These are phyloP conservation scores for Valencia hispanica DNA, from an alignment of 2,797 vertebrate genomes.

Conservation along the genomic window DNA sequence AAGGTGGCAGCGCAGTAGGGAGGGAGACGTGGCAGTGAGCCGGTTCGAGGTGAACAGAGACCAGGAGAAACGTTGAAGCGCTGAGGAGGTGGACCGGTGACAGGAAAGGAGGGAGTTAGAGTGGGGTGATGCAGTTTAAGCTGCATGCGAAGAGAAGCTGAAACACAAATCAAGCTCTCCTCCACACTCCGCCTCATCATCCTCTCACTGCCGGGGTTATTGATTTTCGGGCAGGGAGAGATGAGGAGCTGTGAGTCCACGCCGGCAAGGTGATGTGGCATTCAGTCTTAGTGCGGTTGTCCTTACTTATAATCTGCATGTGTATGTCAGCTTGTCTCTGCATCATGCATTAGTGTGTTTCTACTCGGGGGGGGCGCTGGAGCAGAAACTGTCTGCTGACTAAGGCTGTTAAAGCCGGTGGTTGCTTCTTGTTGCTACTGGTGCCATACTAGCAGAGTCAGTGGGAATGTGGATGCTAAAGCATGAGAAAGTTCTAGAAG, in stretches of 20 bases:
- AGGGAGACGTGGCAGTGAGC: constrained; percentile 20
- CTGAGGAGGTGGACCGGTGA: constrained; percentile 40
- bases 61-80: constrained; percentile 31
- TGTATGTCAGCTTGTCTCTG: constrained; percentile 26
- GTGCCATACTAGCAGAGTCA: constrained; percentile 7
- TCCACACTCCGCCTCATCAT: constrained; percentile 24
- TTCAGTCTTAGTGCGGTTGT: constrained; percentile 53
- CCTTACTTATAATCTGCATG: constrained; percentile 44
- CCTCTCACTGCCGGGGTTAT: constrained; percentile 50
- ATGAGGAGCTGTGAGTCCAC: constrained; percentile 59
- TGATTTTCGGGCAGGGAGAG: constrained; percentile 63
- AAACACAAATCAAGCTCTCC: constrained; percentile 57
- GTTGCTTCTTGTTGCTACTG: constrained; percentile 13
- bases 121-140: constrained; percentile 34
- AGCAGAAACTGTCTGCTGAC: constrained; percentile 7
- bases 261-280: constrained; percentile 62
- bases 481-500: constrained; percentile 54
- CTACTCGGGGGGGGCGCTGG: constrained; percentile 8
- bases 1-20: constrained; percentile 44
- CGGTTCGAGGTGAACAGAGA: constrained; percentile 21
- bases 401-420: constrained; percentile 15
- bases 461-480: constrained; percentile 9
- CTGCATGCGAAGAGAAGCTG: constrained; percentile 53
- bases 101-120: constrained; percentile 36
- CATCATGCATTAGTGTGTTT: constrained; percentile 11